These are phyloP conservation scores for Zaprionus bogoriensis DNA, from an alignment of 2,888 invertebrate species.

Conservation along the genomic window DNA sequence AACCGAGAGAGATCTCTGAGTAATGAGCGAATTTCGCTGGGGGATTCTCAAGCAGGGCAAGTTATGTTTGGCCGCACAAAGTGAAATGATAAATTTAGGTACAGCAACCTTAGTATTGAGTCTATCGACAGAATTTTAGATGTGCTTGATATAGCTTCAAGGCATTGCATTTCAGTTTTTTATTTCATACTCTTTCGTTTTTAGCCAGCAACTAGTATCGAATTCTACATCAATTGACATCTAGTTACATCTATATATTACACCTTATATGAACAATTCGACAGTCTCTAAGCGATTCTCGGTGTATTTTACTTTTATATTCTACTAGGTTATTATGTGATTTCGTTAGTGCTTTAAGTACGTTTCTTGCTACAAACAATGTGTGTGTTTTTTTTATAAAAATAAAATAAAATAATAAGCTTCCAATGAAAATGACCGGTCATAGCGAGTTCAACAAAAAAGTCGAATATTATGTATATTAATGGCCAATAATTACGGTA, in stretches of 20 bases:
- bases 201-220: background rate
- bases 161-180: background rate
- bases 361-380: constrained; percentile 46
- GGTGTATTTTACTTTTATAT: constrained; percentile 47
- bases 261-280: constrained; percentile 19
- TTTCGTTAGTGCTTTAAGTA: constrained; percentile 72
- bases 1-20: constrained; percentile 34
- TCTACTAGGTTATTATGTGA: constrained; percentile 71
- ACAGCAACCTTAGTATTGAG: background rate
- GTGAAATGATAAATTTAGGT: background rate
- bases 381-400: constrained; percentile 20
- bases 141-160: background rate
- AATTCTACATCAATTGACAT: background rate
- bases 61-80: background rate
- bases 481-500: constrained; percentile 49
- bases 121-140: background rate
- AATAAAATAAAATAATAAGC: constrained; percentile 31
- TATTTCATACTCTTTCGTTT: background rate
- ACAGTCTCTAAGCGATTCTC: constrained; percentile 19
- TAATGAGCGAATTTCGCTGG: constrained; percentile 27
- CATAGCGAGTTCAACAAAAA: constrained; percentile 26
- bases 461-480: constrained; percentile 27
- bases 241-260: constrained; percentile 1
- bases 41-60: background rate
- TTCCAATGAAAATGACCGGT: constrained; percentile 43